These are phyloP conservation scores for Zygothrica quintamaculata DNA, from an alignment of 2,888 invertebrate genomes.

Conservation along the genomic window DNA sequence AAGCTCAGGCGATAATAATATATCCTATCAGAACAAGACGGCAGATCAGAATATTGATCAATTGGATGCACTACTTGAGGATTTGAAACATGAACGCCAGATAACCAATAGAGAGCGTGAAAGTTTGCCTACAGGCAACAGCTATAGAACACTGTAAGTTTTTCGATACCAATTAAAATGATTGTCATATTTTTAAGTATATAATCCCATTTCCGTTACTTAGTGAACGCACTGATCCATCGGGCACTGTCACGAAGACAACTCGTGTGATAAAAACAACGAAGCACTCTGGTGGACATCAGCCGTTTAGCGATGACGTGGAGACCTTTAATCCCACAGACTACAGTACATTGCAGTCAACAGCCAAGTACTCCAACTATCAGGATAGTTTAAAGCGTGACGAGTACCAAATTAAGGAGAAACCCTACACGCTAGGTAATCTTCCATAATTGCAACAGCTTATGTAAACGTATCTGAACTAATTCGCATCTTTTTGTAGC, in stretches of 20 bases:
- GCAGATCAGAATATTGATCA: constrained; percentile 89
- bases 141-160: constrained; percentile 82
- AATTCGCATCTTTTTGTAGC: constrained; percentile 22
- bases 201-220: too few relatives aligned
- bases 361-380: constrained; percentile 70
- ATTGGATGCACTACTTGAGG: constrained; percentile 90
- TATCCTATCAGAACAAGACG: constrained; percentile 68
- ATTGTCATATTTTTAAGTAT: neutral
- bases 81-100: constrained; percentile 86
- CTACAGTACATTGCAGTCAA: constrained; percentile 77
- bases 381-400: constrained; percentile 66
- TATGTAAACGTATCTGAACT: neutral
- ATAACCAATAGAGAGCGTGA: constrained; percentile 75
- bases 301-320: constrained; percentile 70
- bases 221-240: constrained; percentile 81
- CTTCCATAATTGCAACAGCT: too few relatives aligned
- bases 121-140: constrained; percentile 61
- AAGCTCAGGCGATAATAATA: constrained; percentile 73
- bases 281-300: constrained; percentile 67
- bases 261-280: constrained; percentile 81
- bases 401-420: constrained; percentile 74
- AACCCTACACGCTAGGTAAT: constrained; percentile 72
- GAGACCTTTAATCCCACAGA: constrained; percentile 76
- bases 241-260: constrained; percentile 80
- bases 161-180: too few relatives aligned